Evolutionary conservation across 2,113 vertebrate species (phyloP).

Genomic region (Cathartes aura): DNA sequence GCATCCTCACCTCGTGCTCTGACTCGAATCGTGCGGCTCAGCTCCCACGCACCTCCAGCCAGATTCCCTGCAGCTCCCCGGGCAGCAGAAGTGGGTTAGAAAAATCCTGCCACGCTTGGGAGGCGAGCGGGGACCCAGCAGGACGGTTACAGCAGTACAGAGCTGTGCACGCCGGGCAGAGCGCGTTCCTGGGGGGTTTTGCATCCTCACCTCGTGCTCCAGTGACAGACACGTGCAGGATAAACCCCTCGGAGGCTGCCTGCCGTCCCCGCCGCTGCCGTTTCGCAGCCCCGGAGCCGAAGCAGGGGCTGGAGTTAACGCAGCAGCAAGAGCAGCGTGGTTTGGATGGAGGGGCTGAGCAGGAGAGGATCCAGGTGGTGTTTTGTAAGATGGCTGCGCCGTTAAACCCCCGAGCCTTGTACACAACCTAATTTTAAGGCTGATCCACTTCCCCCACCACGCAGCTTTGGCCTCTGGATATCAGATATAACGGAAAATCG

Average conservation of each 20-base stretch:
- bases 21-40: fast-evolving
- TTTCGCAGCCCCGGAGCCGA: fast-evolving
- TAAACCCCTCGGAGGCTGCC: not conserved
- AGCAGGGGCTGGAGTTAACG: not conserved
- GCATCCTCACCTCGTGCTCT: not conserved
- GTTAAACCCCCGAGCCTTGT: not conserved
- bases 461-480: not conserved
- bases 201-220: not conserved
- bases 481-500: not conserved
- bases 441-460: not conserved
- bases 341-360: not conserved
- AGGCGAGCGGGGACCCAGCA: not conserved
- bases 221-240: fast-evolving
- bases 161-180: fast-evolving
- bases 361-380: not conserved
- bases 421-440: not conserved
- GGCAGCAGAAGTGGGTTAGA: too few relatives aligned
- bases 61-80: not conserved
- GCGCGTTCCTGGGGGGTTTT: fast-evolving
- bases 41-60: not conserved
- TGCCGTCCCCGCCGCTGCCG: fast-evolving
- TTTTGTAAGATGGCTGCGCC: not conserved
- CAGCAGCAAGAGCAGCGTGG: not conserved
- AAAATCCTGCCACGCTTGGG: not conserved
- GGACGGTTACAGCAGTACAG: not conserved